Base-by-base conservation (phyloP, 2,113 vertebrate species). In the Vicugna pacos region DNA sequence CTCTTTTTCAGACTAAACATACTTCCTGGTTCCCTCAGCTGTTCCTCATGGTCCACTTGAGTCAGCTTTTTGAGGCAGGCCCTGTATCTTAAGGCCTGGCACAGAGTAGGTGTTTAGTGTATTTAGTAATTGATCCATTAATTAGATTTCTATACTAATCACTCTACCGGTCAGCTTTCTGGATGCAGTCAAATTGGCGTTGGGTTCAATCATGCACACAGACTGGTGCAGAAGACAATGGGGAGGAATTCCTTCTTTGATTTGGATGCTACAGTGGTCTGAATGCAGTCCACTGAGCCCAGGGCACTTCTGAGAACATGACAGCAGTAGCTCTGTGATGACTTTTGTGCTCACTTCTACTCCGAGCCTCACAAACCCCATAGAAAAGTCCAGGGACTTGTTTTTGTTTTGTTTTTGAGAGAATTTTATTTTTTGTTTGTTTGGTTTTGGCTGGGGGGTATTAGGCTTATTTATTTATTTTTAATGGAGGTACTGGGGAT, bases 121-220 rank as follows among this genome's bases (percentile, higher is more conserved):
- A n/a, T 64, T 73, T 72, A 92, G 38, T 52, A 92, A 95, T 48
- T 52, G 80, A 54, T 46, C 54, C n/a, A 92, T 92, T 88, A 48
- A 67, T 10, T 16, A 67, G 50, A 24, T 50, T 81, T 85, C 60
- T 94, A 17, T 28, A 60, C 69, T 91, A 60, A 77, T 85, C 46
- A 19, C 30, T 54, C 17, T 46, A 72, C 11, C 77, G 14, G 9
- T 72, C 48, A 50, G 67, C 50, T 60, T 64, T 77, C 35, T 72
- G 52, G n/a, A 69, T 72, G 24, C 19, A 82, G 62, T 72, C 11
- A 70, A 48, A 70, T 54, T 70, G 48, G 12, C 72, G 73, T 26
- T 73, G 13, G 30, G 38, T 35, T 9, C 65, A 72, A 0, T 24
- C 16, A 10, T 79, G 19, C 32, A 24, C n/a, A 48, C 50, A 62